phyloP scores from a whole-genome alignment of 2,113 vertebrate species.

The Gymnogyps californianus region DNA sequence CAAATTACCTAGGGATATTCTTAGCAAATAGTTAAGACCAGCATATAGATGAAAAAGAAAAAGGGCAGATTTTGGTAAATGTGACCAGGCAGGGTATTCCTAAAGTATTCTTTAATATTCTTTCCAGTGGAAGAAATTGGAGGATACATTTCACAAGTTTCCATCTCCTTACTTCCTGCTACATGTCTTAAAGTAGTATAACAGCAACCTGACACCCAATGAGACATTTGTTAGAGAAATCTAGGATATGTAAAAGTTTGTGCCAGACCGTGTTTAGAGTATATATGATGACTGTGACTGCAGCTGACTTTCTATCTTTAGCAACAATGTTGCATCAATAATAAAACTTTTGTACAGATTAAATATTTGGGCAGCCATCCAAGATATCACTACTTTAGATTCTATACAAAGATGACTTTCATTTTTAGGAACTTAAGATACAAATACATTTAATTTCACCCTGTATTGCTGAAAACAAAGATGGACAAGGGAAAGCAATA shows the following conservation, averaged over 20 bases:
- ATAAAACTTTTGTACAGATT: slow-evolving; percentile 53
- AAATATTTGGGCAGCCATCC: slow-evolving; percentile 55
- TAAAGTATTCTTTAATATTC: not conserved
- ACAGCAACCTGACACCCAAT: not conserved
- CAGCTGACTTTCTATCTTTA: slow-evolving; percentile 53
- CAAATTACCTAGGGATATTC: not conserved
- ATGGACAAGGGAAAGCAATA: not conserved
- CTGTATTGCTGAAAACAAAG: slow-evolving; percentile 52
- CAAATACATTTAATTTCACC: slow-evolving; percentile 40
- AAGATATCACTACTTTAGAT: slow-evolving; percentile 35
- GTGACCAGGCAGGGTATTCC: not conserved
- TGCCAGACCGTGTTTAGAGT: not conserved
- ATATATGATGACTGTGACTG: not conserved
- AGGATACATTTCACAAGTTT: not conserved
- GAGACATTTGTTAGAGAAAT: slow-evolving; percentile 10
- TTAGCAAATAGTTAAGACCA: not conserved
- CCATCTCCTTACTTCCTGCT: not conserved
- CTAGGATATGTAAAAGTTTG: not conserved
- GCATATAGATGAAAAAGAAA: not conserved
- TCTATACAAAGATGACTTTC: slow-evolving; percentile 26
- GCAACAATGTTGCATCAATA: slow-evolving; percentile 56
- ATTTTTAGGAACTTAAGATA: slow-evolving; percentile 35
- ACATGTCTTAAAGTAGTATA: not conserved
- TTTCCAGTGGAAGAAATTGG: not conserved
- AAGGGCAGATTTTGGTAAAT: not conserved